Conservation (phyloP, 1,140 invertebrate genomes). For the Goniozus legneri region DNA sequence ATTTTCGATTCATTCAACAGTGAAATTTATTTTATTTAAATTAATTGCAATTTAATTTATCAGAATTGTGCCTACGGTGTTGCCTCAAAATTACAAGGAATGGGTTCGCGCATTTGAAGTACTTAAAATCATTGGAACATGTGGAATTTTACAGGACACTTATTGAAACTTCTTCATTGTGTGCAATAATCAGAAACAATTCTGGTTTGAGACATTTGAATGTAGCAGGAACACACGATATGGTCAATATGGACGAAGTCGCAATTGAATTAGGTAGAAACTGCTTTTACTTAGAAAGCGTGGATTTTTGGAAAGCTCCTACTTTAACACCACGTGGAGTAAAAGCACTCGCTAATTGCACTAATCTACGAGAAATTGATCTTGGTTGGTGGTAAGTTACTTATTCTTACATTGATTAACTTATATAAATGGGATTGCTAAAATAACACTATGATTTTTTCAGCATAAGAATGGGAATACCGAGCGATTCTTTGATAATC, state of each 20-base stretch:
- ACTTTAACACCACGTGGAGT: constrained; percentile 71
- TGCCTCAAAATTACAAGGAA: constrained; percentile 55
- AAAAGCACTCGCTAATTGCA: constrained; percentile 64
- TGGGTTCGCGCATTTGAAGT: constrained; percentile 62
- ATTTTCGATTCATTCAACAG: too few species aligned
- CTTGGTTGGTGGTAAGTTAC: constrained; percentile 82
- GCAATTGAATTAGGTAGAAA: constrained; percentile 62
- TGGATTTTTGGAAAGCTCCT: constrained; percentile 84
- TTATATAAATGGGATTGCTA: neutral
- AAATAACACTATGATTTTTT: neutral
- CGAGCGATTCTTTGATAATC: constrained; percentile 50
- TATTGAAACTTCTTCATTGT: constrained; percentile 62
- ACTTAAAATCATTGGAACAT: constrained; percentile 64
- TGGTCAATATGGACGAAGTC: constrained; percentile 67
- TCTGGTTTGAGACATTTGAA: constrained; percentile 69
- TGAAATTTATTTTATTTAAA: constrained; percentile 1
- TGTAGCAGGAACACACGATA: constrained; percentile 59
- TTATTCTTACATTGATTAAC: neutral
- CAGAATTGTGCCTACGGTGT: constrained; percentile 67
- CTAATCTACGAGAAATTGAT: constrained; percentile 75
- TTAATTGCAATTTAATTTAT: constrained; percentile 32
- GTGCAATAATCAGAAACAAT: constrained; percentile 65
- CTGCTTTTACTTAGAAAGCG: constrained; percentile 65
- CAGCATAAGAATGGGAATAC: constrained; percentile 52
- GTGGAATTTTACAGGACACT: constrained; percentile 75